These are phyloP conservation scores for Sarcophaga peregrina DNA, from an alignment of 1,140 invertebrate genomes.

Conservation along the genomic window DNA sequence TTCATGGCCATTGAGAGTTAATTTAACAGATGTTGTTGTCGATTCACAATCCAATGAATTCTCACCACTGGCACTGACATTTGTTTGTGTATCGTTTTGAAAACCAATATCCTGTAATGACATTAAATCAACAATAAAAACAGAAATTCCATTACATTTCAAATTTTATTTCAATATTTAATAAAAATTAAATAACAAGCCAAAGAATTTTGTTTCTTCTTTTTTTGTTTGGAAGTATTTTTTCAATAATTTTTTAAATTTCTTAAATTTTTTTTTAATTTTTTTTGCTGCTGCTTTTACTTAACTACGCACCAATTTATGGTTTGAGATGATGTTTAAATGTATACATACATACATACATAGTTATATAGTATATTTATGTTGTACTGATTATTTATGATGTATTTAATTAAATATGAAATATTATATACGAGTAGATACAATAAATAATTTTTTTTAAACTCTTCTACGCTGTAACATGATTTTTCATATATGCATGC, in stretches of 20 bases:
- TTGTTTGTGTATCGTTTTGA: constrained; percentile 78
- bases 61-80: constrained; percentile 64
- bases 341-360: neutral
- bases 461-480: neutral
- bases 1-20: constrained; percentile 27
- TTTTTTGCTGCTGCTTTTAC: no score
- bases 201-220: constrained; percentile 23
- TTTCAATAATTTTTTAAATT: no score
- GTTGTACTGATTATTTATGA: no score
- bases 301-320: constrained; percentile 25
- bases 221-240: neutral
- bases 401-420: no score
- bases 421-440: no score
- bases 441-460: neutral
- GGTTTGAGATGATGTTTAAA: neutral
- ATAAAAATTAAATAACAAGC: constrained; percentile 13
- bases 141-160: neutral
- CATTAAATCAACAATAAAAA: constrained; percentile 17
- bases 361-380: no score
- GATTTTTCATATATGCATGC: neutral
- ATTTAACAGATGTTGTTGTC: neutral
- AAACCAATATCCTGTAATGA: constrained; percentile 75
- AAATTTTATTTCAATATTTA: neutral
- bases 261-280: no score
- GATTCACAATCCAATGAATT: constrained; percentile 67